Evolutionary conservation across 2,113 vertebrate genomes (phyloP), one percentile per base, ranked within the genome.

Genomic region (Myiozetetes cayanensis): DNA sequence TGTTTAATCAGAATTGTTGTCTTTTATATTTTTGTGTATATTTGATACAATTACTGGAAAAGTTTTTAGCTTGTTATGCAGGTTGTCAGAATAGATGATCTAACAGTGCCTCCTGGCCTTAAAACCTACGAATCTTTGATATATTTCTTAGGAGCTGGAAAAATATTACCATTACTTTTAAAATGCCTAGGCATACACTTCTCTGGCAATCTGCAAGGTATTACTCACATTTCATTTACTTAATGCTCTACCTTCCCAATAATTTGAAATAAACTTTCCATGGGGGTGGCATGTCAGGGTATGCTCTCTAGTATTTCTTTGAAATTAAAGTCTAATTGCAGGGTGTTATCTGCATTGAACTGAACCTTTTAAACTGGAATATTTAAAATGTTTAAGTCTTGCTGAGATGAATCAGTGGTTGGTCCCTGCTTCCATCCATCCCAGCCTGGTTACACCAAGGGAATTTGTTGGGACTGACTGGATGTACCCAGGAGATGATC

Each of bases 1-100:
- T 90, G 80, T 90, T 97, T 96, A 94, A 94, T 97, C 96, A 94
- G 52, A 96, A 96, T 43, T 89, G 96, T 79, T 97, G 92, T 96
- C 90, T 88, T 84, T 84, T 46, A 62, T 85, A 72, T 90, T 94
- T 93, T 74, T 86, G 61, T 75, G 63, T 92, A 56, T 4, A 73
- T 81, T 96, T 96, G 93, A 96, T 87, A 85, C 92, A 95, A 94
- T 96, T 96, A 97, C 92, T 82, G 65, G 49, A 24, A 73, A 93
- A 94, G 79, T 94, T 97, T 96, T 94, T 87, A 95, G 92, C 93
- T 90, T 95, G 92, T 90, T 95, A 90, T 81, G 79, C 92, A 96
- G 90, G 83, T 81, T 95, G 94, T 94, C 96, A 97, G 88, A 89
- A 86, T 6, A 93, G 65, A 95, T 93, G 94, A 96, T 97, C 93